These are phyloP conservation scores for Probosciger aterrimus DNA, from an alignment of 2,113 vertebrate species.

Conservation along the genomic window DNA sequence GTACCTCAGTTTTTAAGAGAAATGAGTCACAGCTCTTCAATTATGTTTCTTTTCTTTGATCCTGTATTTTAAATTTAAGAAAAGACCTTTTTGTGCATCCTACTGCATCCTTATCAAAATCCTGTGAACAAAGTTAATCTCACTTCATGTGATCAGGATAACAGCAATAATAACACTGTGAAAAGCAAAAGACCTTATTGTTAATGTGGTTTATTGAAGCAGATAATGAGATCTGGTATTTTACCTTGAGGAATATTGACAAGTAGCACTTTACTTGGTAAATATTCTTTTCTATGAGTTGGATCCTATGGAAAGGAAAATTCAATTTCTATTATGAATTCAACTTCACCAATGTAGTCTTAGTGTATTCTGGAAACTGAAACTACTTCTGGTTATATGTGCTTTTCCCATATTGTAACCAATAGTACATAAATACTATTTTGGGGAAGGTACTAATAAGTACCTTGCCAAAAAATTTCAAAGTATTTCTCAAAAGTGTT, in stretches of 20 bases:
- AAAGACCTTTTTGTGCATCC: not conserved
- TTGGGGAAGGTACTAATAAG: not conserved
- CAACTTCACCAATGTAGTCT: not conserved
- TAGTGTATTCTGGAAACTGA: not conserved
- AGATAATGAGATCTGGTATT: constrained; percentile 6
- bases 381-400: not conserved
- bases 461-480: not conserved
- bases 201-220: constrained; percentile 14
- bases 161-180: constrained; percentile 3
- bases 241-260: constrained; percentile 13
- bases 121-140: not conserved
- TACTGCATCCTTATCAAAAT: constrained; percentile 11
- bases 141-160: not conserved
- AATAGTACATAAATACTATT: not conserved
- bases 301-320: not conserved
- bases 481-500: not conserved
- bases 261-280: not conserved
- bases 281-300: not conserved
- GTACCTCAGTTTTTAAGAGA: constrained; percentile 14
- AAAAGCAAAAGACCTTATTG: not conserved
- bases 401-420: not conserved
- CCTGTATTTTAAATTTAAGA: not conserved
- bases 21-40: constrained; percentile 17
- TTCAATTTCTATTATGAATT: not conserved
- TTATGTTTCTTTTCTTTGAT: not conserved